phyloP scores from a whole-genome alignment of 2,888 invertebrate species.

The Lymantria monacha region DNA sequence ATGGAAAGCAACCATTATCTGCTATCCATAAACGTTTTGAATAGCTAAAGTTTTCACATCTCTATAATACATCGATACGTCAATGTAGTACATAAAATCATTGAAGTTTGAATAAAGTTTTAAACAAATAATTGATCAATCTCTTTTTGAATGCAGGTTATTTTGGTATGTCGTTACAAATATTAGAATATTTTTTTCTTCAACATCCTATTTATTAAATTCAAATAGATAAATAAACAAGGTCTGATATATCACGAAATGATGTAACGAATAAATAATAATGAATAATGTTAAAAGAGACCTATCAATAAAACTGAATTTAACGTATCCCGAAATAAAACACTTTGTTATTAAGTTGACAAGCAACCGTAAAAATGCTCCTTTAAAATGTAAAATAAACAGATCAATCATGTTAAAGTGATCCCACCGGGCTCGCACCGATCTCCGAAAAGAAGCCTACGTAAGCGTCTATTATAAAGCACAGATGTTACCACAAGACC shows the following conservation, averaged over 20 bases:
- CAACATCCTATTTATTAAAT: constrained; percentile 27
- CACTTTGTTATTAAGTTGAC: constrained; percentile 82
- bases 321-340: constrained; percentile 79
- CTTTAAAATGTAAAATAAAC: constrained; percentile 83
- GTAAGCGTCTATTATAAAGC: constrained; percentile 81
- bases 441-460: constrained; percentile 81
- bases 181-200: constrained; percentile 9
- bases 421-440: constrained; percentile 77
- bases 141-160: no score
- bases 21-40: background rate
- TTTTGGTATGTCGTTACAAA: background rate
- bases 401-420: constrained; percentile 82
- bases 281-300: constrained; percentile 74
- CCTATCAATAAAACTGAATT: constrained; percentile 81
- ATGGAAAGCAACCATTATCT: no score
- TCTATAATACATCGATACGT: no score
- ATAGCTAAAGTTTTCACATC: background rate
- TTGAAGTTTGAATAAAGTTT: no score
- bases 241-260: constrained; percentile 47
- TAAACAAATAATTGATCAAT: no score
- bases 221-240: constrained; percentile 32
- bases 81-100: no score
- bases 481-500: constrained; percentile 79
- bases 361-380: constrained; percentile 82
- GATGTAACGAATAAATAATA: constrained; percentile 52